phyloP scores from a whole-genome alignment of 2,113 vertebrate genomes.

The Acanthisitta chloris region DNA sequence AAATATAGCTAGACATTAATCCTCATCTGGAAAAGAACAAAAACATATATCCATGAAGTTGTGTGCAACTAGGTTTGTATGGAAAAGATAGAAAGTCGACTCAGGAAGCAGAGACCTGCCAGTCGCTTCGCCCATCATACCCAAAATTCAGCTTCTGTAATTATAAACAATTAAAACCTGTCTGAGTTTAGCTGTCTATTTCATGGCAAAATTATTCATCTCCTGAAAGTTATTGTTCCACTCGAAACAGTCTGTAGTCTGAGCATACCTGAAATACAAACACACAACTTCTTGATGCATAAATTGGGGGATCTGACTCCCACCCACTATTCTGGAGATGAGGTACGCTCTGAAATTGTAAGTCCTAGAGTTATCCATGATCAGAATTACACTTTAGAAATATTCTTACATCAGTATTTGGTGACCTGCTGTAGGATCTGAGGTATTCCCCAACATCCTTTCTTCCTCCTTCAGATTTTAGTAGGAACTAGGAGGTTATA shows the following conservation, averaged over 20 bases:
- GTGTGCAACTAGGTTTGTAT: neutral
- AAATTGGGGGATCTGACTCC: neutral
- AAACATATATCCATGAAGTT: neutral
- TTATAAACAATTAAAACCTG: neutral
- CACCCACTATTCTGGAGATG: neutral
- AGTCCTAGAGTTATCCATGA: neutral
- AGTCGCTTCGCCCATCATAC: neutral
- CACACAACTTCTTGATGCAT: neutral
- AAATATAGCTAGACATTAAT: neutral
- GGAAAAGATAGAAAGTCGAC: neutral
- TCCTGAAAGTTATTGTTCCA: neutral
- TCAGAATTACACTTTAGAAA: neutral
- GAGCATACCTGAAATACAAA: neutral
- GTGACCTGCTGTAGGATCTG: neutral
- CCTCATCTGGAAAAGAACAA: neutral
- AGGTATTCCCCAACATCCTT: neutral
- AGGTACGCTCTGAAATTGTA: neutral
- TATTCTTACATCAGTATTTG: neutral
- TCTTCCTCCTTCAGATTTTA: neutral
- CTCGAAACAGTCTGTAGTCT: neutral
- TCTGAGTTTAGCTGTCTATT: neutral
- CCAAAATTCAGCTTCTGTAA: neutral
- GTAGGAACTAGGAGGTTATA: neutral
- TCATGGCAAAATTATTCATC: neutral
- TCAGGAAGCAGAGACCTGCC: neutral